Evolutionary conservation across 1,140 invertebrate genomes (phyloP).

Genomic region (Ditylenchus dipsaci): DNA sequence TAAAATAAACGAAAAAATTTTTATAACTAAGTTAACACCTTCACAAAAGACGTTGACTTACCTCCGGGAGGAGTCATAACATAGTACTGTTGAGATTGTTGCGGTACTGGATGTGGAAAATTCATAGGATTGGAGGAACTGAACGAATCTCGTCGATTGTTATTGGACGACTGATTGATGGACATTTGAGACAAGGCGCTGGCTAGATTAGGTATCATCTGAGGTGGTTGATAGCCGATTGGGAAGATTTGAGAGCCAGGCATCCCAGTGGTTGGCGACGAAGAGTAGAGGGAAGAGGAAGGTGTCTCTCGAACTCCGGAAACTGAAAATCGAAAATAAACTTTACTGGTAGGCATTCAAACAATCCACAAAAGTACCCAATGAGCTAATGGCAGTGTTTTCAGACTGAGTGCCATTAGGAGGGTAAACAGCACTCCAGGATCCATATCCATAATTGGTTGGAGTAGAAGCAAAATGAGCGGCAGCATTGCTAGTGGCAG

Average conservation of each 20-base stretch:
- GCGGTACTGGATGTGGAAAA: conserved; percentile 4
- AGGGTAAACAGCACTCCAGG: conserved; percentile 49
- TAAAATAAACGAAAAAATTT: no score
- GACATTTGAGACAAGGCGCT: conserved; percentile 13
- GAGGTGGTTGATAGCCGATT: conserved; percentile 11
- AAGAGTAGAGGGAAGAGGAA: conserved; percentile 10
- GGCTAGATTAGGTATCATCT: conserved; percentile 13
- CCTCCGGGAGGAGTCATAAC: conserved; percentile 15
- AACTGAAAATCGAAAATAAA: neutral
- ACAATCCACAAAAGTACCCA: neutral
- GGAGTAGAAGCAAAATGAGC: conserved; percentile 47
- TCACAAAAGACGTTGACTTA: no score
- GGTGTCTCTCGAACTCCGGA: conserved; percentile 7
- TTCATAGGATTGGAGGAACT: conserved; percentile 1
- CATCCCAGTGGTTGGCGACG: conserved; percentile 12
- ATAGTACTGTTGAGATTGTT: conserved; percentile 9
- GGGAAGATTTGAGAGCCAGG: conserved; percentile 4
- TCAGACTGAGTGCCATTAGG: conserved; percentile 4
- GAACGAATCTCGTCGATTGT: conserved; percentile 15
- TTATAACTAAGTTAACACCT: no score
- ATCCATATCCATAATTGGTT: conserved; percentile 51
- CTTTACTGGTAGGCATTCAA: no score
- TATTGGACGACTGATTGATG: neutral
- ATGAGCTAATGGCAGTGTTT: neutral
- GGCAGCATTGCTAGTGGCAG: conserved; percentile 23